Evolutionary conservation across 1,140 invertebrate genomes (phyloP).

Genomic region (Amyelois transitella): DNA sequence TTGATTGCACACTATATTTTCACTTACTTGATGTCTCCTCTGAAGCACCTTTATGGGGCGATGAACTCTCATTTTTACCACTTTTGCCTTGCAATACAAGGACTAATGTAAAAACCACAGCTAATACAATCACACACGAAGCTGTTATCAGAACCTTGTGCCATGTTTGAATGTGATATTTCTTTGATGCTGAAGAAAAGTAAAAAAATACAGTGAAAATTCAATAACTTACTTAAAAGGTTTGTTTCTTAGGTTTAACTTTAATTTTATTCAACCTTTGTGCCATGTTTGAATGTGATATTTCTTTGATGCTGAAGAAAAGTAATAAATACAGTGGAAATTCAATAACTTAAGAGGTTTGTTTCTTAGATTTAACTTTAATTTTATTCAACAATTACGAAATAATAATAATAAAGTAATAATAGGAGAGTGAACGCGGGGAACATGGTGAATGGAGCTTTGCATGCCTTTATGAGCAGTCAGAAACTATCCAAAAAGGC

Average conservation of each 20-base stretch:
- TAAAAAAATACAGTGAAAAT: conserved; percentile 6
- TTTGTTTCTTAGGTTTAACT: too few species aligned
- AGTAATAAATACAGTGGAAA: conserved; percentile 5
- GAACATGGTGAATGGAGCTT: too few species aligned
- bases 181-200: conserved; percentile 30
- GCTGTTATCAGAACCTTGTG: conserved; percentile 41
- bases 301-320: conserved; percentile 29
- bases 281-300: conserved; percentile 36
- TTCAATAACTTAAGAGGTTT: background rate
- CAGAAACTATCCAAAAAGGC: too few species aligned
- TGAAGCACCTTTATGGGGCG: conserved; percentile 10
- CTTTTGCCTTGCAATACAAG: conserved; percentile 28
- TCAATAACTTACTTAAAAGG: background rate
- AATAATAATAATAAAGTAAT: too few species aligned
- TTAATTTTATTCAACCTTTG: conserved; percentile 41
- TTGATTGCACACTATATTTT: too few species aligned
- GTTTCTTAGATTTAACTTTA: too few species aligned
- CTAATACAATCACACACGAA: conserved; percentile 34
- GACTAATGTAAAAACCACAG: conserved; percentile 34
- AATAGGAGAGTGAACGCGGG: too few species aligned
- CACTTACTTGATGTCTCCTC: conserved; percentile 15
- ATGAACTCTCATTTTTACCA: conserved; percentile 8
- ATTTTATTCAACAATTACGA: too few species aligned
- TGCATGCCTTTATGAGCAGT: too few species aligned
- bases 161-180: conserved; percentile 33